phyloP scores from a whole-genome alignment of 1,140 invertebrate species.

The Orussus abietinus region DNA sequence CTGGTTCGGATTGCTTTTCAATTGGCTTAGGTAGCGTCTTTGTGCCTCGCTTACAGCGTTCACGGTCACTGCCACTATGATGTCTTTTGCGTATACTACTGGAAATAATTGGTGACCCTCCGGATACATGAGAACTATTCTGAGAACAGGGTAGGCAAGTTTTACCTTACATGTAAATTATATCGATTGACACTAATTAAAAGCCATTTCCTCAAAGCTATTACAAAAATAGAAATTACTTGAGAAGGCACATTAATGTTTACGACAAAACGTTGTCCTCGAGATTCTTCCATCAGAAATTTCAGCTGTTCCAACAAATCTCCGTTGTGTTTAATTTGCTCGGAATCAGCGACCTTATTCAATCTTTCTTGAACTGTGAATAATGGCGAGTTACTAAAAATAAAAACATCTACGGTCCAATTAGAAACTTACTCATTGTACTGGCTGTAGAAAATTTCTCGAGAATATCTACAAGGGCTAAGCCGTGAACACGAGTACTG shows the following conservation, averaged over 20 bases:
- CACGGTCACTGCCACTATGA: constrained; percentile 37
- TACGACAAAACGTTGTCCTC: constrained; percentile 44
- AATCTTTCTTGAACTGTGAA: constrained; percentile 44
- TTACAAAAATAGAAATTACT: too few species aligned
- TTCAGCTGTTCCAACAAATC: constrained; percentile 45
- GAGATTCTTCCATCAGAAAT: constrained; percentile 42
- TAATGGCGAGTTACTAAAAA: constrained; percentile 9
- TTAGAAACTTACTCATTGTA: constrained; percentile 31
- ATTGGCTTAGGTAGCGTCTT: constrained; percentile 18
- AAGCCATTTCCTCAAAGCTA: too few species aligned
- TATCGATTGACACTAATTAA: too few species aligned
- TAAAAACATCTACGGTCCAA: constrained; percentile 1
- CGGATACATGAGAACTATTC: constrained; percentile 28
- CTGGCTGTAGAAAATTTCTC: constrained; percentile 45
- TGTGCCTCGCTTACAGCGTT: constrained; percentile 28
- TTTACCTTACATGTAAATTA: too few species aligned
- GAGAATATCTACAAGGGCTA: constrained; percentile 45
- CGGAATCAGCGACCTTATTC: constrained; percentile 33
- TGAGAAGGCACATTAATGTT: constrained; percentile 49
- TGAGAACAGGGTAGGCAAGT: too few species aligned
- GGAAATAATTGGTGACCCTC: constrained; percentile 37
- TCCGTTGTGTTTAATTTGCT: constrained; percentile 33
- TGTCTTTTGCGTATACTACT: constrained; percentile 38
- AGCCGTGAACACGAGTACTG: constrained; percentile 40
- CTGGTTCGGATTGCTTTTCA: constrained; percentile 26